These are phyloP conservation scores for Nerophis ophidion DNA, from an alignment of 2,113 vertebrate genomes.

Conservation along the genomic window DNA sequence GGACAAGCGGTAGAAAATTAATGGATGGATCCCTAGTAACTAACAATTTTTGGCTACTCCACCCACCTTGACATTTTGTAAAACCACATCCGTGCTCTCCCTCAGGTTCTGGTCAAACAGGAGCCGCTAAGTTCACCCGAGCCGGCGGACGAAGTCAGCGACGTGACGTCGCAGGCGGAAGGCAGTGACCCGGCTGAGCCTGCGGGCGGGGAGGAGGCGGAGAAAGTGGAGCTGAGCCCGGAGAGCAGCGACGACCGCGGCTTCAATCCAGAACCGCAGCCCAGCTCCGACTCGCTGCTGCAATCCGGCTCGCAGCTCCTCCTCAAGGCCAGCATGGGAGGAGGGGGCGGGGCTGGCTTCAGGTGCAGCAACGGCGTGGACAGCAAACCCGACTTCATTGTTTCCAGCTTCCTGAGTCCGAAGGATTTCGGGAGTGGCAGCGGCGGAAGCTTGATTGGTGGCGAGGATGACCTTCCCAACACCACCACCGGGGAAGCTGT, in stretches of 20 bases:
- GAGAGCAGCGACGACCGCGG: slow-evolving; percentile 88
- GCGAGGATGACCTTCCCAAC: slow-evolving; percentile 82
- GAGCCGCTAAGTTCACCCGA: slow-evolving; percentile 92
- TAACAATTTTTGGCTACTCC: too few species aligned
- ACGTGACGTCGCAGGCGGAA: slow-evolving; percentile 87
- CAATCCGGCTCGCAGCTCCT: slow-evolving; percentile 86
- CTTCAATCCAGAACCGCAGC: slow-evolving; percentile 84
- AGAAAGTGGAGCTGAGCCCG: slow-evolving; percentile 92
- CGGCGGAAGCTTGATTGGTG: slow-evolving; percentile 58
- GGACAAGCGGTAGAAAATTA: too few species aligned
- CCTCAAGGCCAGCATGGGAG: slow-evolving; percentile 71
- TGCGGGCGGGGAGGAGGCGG: slow-evolving; percentile 75
- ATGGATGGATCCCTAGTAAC: too few species aligned
- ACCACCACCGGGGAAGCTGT: slow-evolving; percentile 84
- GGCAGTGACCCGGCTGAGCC: slow-evolving; percentile 78
- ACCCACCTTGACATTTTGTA: too few species aligned
- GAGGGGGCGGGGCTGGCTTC: slow-evolving; percentile 33
- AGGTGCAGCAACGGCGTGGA: slow-evolving; percentile 68
- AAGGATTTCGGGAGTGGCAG: slow-evolving; percentile 71
- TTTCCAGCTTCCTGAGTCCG: slow-evolving; percentile 80
- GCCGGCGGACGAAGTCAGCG: slow-evolving; percentile 85
- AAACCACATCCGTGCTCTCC: slow-evolving; percentile 3
- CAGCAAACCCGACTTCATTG: slow-evolving; percentile 80
- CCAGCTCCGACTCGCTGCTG: slow-evolving; percentile 84
- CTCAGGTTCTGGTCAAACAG: slow-evolving; percentile 86